Percentiles rank a stretch among this genome's conserved stretches.
These are phyloP conservation scores for Tragulus kanchil DNA, from an alignment of 2,113 vertebrate genomes.

Conservation along the genomic window DNA sequence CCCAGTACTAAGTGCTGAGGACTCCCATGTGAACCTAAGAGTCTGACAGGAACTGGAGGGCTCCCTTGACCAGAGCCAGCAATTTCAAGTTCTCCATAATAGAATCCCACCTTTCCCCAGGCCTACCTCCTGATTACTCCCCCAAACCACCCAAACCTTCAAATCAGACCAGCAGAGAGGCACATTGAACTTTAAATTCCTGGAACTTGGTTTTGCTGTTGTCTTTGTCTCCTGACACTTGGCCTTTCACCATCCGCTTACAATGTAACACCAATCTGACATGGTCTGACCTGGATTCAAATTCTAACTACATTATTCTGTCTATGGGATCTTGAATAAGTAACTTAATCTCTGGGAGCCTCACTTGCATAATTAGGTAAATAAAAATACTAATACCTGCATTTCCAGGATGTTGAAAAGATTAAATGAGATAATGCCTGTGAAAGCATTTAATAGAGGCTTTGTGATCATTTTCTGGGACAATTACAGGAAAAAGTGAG, in stretches of 20 bases:
- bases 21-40: neutral
- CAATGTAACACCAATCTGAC: neutral
- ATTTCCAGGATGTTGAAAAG: neutral
- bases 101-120: neutral
- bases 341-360: neutral
- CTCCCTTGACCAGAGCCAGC: neutral
- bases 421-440: conserved; percentile 41
- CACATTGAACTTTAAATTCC: neutral
- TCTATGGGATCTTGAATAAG: neutral
- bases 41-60: neutral
- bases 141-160: neutral
- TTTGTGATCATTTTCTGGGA: neutral
- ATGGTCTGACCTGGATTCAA: neutral
- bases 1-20: neutral
- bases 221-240: neutral
- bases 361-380: conserved; percentile 32
- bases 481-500: neutral
- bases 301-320: neutral
- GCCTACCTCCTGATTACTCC: neutral
- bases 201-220: neutral
- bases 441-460: neutral
- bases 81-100: neutral
- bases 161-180: neutral
- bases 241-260: neutral
- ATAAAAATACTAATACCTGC: conserved; percentile 11